Base-by-base conservation (phyloP, 2,888 invertebrate species). In the Dysmachus trigonus region DNA sequence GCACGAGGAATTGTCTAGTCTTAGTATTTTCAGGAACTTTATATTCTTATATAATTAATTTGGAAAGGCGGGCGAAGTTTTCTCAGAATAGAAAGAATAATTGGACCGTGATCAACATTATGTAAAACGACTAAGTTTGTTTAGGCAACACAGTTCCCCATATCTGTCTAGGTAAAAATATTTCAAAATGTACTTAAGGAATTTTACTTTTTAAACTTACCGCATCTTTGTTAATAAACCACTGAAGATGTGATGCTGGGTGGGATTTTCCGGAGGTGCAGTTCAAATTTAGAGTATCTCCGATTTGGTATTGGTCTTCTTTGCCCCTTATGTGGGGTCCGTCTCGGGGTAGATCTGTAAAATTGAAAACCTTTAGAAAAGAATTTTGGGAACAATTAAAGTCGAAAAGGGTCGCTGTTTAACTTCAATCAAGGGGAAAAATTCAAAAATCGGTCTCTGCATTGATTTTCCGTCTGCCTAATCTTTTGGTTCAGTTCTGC, bases 181-280 rank as follows among this genome's bases (percentile, higher is more conserved):
- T n/a, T n/a, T n/a, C n/a, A n/a, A n/a, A n/a, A n/a, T n/a, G n/a
- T n/a, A 62, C 10, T 27, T 62, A 22, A 62, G 30, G 18, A 53
- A 82, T 72, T 38, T 22, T 38, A 1, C 13, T 13, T 22, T 53
- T 83, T 35, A 85, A 41, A 92, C 91, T 91, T 92, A 95, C 96
- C 94, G 95, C 94, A 91, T 95, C 94, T 89, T 96, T 96, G 90
- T 96, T 96, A 90, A 96, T 95, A 92, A 95, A 95, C 96, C 96
- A 96, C 90, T 95, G 95, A 33, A 96, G 93, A 88, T 94, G 93
- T 30, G 96, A 95, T 27, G 95, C 95, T 38, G 96, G 96, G 91
- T 95, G 95, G 87, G 96, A 96, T 90, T 95, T 94, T 72, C 95
- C 95, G 71, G 96, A 96, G 53, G 96, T 95, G 92, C 96, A 96